Base-by-base conservation (phyloP, 23 tunicate genomes). In the Corella eumyota region DNA sequence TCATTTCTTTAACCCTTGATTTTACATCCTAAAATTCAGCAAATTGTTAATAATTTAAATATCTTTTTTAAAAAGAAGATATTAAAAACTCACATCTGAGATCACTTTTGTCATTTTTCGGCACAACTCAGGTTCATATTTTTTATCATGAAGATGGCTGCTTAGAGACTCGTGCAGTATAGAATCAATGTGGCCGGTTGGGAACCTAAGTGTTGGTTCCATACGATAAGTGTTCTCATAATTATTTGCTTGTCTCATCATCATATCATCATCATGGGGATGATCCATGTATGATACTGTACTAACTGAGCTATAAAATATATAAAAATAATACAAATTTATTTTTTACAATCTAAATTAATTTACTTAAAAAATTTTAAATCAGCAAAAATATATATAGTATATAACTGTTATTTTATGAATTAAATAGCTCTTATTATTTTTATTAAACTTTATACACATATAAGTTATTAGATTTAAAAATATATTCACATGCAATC, bases 271-370 rank as follows among this genome's bases (percentile, higher is more conserved):
- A 45, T 69, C 77, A 56, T 88, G 88, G 1, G 69, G 84, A 0
- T 76, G 75, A 27, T 79, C 96, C 79, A 88, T 63, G 52, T 75
- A 58, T 4, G 96, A 88, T 24, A 88, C 85, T 0, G 96, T 88
- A 58, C 96, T 81, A 13, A 88, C 73, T n/a, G 96, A 88, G 31
- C 96, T 88, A 38, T 1, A 34, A 9, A 29, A 17, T 49, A 22
- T 9, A 9, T 40, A 40, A 11, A 40, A 9, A 40, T 9, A 9
- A 40, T 60, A 9, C 52, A 22, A 38, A 38, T 25, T 36, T 63
- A 19, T 9, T 40, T 40, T 40, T 40, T 40, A n/a, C n/a, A n/a
- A n/a, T n/a, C n/a, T n/a, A n/a, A n/a, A n/a, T n/a, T n/a, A n/a
- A n/a, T n/a, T n/a, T n/a, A n/a, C n/a, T n/a, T n/a, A n/a, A n/a